phyloP scores from a whole-genome alignment of 2,888 invertebrate genomes.

The Sylvicola fuscatus region DNA sequence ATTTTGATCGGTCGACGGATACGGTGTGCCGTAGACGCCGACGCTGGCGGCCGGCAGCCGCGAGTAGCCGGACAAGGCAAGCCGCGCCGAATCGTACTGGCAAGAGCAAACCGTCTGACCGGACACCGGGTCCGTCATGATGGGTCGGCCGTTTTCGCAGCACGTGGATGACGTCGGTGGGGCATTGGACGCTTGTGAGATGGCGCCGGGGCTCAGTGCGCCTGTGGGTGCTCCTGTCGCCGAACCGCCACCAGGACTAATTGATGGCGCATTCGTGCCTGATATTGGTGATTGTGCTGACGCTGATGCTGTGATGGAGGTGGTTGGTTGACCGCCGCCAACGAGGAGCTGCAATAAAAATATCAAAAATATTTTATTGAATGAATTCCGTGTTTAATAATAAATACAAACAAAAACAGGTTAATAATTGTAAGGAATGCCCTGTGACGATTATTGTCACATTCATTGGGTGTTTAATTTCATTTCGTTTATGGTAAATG shows the following conservation, averaged over 20 bases:
- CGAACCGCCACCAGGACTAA: conserved; percentile 42
- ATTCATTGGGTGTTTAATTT: too few relatives aligned
- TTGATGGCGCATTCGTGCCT: conserved; percentile 49
- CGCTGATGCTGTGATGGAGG: conserved; percentile 35
- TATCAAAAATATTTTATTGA: neutral
- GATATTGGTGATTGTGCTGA: conserved; percentile 60
- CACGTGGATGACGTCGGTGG: conserved; percentile 33
- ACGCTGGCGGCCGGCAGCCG: conserved; percentile 57
- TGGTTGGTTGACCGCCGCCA: conserved; percentile 47
- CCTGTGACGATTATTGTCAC: too few relatives aligned
- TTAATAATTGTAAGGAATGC: too few relatives aligned
- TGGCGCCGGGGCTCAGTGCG: conserved; percentile 22
- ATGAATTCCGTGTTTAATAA: too few relatives aligned
- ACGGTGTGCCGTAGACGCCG: conserved; percentile 68
- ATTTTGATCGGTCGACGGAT: conserved; percentile 79
- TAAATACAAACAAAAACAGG: too few relatives aligned
- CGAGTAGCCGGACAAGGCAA: conserved; percentile 66
- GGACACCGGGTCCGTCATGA: conserved; percentile 82
- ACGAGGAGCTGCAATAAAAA: conserved; percentile 26
- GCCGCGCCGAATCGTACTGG: conserved; percentile 75
- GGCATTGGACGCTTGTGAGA: conserved; percentile 23
- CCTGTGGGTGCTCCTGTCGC: conserved; percentile 17
- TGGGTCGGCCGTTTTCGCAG: conserved; percentile 79
- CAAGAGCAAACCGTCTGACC: conserved; percentile 88
- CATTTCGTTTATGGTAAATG: too few relatives aligned